These are phyloP conservation scores for Uloborus diversus DNA, from an alignment of 1,140 invertebrate genomes.

Conservation along the genomic window DNA sequence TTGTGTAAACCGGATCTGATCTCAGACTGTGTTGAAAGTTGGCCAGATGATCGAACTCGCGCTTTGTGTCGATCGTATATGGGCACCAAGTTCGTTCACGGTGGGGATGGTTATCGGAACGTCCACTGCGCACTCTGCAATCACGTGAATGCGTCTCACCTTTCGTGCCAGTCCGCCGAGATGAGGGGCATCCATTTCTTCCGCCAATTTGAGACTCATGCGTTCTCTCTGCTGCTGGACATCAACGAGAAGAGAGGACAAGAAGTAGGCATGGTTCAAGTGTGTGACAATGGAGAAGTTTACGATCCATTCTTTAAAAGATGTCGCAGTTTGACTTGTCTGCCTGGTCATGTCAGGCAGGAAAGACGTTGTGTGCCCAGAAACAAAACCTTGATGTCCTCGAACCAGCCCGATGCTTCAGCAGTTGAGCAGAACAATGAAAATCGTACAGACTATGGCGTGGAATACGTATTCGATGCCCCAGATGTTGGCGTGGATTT, in stretches of 20 bases:
- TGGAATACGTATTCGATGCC: neutral
- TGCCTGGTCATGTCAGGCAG: neutral
- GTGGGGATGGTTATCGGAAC: conserved; percentile 66
- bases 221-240: conserved; percentile 70
- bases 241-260: conserved; percentile 62
- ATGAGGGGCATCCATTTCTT: conserved; percentile 58
- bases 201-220: conserved; percentile 65
- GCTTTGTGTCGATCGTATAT: conserved; percentile 44
- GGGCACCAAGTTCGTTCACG: conserved; percentile 9
- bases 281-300: conserved; percentile 62
- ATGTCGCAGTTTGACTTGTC: conserved; percentile 66
- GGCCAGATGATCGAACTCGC: conserved; percentile 9
- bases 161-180: conserved; percentile 62
- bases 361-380: conserved; percentile 5
- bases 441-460: neutral
- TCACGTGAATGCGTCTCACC: conserved; percentile 63
- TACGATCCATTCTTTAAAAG: conserved; percentile 70
- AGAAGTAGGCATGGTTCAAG: conserved; percentile 63
- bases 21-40: neutral
- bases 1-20: conserved; percentile 21
- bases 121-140: conserved; percentile 72
- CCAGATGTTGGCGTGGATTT: neutral
- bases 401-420: neutral
- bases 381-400: neutral
- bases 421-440: neutral